These are phyloP conservation scores for Neuroterus valhalla DNA, from an alignment of 1,140 invertebrate genomes.

Conservation along the genomic window DNA sequence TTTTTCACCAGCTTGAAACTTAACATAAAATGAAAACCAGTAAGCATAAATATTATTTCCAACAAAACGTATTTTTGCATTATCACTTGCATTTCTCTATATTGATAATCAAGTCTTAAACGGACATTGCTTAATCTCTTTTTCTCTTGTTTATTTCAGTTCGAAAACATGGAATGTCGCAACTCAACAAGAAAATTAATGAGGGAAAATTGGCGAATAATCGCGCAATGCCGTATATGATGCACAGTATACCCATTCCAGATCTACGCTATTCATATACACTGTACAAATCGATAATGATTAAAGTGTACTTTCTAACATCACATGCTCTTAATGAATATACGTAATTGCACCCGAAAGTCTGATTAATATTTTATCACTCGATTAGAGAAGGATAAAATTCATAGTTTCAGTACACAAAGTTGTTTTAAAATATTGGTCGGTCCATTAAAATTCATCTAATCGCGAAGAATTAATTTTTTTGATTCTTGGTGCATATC, in stretches of 20 bases:
- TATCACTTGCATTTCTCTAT: slow-evolving; percentile 16
- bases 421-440: slow-evolving; percentile 16
- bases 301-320: slow-evolving; percentile 59
- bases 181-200: slow-evolving; percentile 61
- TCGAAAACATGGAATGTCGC: slow-evolving; percentile 69
- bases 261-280: background rate
- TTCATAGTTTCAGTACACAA: background rate
- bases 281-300: slow-evolving; percentile 24
- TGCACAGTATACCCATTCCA: slow-evolving; percentile 34
- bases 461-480: background rate
- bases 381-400: background rate
- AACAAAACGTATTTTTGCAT: slow-evolving; percentile 6
- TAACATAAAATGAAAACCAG: slow-evolving; percentile 1
- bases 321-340: slow-evolving; percentile 64
- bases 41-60: background rate
- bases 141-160: slow-evolving; percentile 50
- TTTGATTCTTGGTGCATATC: background rate
- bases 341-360: slow-evolving; percentile 52
- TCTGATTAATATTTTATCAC: slow-evolving; percentile 20
- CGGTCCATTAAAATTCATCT: background rate
- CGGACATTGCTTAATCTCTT: slow-evolving; percentile 16
- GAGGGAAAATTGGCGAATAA: slow-evolving; percentile 44
- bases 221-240: slow-evolving; percentile 44
- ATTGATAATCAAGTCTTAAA: slow-evolving; percentile 2
- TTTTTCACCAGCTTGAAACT: background rate